phyloP scores from a whole-genome alignment of 2,113 vertebrate species.

The Formicarius rufipectus region DNA sequence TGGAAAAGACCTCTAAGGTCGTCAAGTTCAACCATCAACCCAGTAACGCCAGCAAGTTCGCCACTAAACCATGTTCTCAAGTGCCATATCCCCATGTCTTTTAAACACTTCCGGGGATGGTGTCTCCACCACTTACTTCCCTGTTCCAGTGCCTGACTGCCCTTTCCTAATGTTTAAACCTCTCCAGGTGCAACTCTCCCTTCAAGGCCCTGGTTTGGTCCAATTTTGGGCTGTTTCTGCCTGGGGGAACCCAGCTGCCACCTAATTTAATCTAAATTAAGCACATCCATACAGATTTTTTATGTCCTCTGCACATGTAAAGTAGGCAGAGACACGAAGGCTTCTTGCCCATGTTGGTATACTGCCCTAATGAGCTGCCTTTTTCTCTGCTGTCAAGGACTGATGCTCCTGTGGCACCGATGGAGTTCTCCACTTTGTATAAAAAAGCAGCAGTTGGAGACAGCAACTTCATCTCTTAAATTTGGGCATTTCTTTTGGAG shows the following conservation, averaged over 20 bases:
- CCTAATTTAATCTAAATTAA: background rate
- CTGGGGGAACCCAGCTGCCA: background rate
- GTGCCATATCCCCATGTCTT: background rate
- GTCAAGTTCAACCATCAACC: background rate
- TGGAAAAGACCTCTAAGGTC: background rate
- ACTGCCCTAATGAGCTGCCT: background rate
- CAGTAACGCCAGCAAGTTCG: background rate
- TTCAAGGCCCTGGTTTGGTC: background rate
- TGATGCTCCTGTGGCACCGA: rapidly evolving
- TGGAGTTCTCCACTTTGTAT: background rate
- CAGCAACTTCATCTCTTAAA: background rate
- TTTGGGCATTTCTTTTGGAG: background rate
- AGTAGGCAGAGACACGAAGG: background rate
- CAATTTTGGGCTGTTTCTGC: background rate
- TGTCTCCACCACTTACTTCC: background rate
- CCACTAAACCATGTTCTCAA: background rate
- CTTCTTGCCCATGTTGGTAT: background rate
- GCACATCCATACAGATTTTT: background rate
- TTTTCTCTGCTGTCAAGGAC: background rate
- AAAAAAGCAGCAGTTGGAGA: background rate
- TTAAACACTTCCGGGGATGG: background rate
- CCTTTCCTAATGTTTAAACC: background rate
- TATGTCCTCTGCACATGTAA: background rate
- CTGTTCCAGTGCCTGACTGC: background rate
- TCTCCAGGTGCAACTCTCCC: background rate